These are phyloP conservation scores for Chymomyza amoena DNA, from an alignment of 2,888 invertebrate species.

Conservation along the genomic window DNA sequence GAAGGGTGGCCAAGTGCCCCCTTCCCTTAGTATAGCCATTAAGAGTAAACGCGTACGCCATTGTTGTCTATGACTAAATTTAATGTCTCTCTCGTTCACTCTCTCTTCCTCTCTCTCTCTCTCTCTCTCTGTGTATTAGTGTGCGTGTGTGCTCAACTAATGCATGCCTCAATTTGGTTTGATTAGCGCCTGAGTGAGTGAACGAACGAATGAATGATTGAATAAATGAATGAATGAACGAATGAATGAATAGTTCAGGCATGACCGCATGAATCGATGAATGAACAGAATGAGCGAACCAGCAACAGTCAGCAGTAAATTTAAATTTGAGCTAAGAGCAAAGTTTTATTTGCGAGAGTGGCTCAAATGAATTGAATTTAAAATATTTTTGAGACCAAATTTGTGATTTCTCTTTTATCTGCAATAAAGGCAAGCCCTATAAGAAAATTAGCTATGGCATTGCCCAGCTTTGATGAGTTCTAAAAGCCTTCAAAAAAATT, in stretches of 20 bases:
- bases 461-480: too few relatives aligned
- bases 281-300: neutral
- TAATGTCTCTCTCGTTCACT: neutral
- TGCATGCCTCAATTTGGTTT: slow-evolving; percentile 54
- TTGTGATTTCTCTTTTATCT: too few relatives aligned
- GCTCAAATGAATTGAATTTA: too few relatives aligned
- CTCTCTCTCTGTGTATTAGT: slow-evolving; percentile 12
- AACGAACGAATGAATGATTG: slow-evolving; percentile 24
- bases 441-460: too few relatives aligned
- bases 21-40: slow-evolving; percentile 21
- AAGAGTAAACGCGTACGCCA: slow-evolving; percentile 48
- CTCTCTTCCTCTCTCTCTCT: too few relatives aligned
- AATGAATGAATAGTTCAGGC: neutral
- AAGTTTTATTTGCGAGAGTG: slow-evolving; percentile 17
- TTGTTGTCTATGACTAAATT: slow-evolving; percentile 26
- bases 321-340: slow-evolving; percentile 48
- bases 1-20: neutral
- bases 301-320: slow-evolving; percentile 32
- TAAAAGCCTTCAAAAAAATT: too few relatives aligned
- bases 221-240: slow-evolving; percentile 17
- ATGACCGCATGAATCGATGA: slow-evolving; percentile 5
- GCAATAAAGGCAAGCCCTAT: too few relatives aligned
- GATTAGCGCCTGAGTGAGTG: slow-evolving; percentile 55
- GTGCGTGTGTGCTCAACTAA: slow-evolving; percentile 35
- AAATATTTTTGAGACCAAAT: too few relatives aligned